These are phyloP conservation scores for Lophochroa leadbeateri DNA, from an alignment of 2,113 vertebrate genomes.

Conservation along the genomic window DNA sequence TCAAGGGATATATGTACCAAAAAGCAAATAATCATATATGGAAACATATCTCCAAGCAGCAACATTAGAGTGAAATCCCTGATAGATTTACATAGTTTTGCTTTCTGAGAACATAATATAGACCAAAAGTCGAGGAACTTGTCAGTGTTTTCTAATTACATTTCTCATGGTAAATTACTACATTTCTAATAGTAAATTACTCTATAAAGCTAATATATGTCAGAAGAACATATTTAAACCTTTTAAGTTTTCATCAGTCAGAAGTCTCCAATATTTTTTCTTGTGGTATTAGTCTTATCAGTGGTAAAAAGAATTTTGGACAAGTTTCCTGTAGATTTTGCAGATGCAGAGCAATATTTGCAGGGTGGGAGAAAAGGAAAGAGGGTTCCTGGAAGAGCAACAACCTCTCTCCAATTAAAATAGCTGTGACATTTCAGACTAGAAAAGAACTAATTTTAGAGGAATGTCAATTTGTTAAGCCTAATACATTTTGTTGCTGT, in stretches of 20 bases:
- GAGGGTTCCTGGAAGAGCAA: neutral
- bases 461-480: neutral
- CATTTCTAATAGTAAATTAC: neutral
- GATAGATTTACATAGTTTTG: neutral
- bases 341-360: neutral
- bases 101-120: neutral
- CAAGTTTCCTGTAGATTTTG: neutral
- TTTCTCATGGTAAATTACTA: neutral
- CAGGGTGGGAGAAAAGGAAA: neutral
- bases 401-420: neutral
- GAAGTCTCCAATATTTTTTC: neutral
- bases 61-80: neutral
- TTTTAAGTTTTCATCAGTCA: neutral
- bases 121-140: neutral
- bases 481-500: neutral
- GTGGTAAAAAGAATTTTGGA: neutral
- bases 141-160: neutral
- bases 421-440: neutral
- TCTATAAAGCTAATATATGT: neutral
- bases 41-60: neutral
- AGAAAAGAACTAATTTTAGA: neutral
- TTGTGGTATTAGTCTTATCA: neutral
- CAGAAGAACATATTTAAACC: neutral
- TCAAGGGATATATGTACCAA: neutral
- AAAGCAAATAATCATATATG: neutral